Evolutionary conservation across 2,113 vertebrate species (phyloP), one percentile per base, ranked within the genome.

Genomic region (Thomomys bottae): DNA sequence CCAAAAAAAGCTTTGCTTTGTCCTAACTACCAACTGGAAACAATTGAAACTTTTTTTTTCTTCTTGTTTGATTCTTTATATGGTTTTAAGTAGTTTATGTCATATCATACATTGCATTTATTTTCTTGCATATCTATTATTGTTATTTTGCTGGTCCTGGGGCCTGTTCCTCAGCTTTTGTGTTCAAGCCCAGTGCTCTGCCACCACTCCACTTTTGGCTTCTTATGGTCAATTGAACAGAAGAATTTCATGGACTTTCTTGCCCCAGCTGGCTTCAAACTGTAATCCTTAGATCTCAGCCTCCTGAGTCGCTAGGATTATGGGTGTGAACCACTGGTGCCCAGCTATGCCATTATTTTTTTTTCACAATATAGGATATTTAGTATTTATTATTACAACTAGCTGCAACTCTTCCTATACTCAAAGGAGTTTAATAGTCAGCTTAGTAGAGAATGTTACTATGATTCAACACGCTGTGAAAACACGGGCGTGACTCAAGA

Each of bases 361-460:
- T 87, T 88, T 85, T 40, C 64, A 88, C 59, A 38, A 73, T 61
- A 76, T 86, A 93, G 40, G 76, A 93, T 91, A 79, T 93, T 82
- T 68, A 36, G 73, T 82, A 32, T 91, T 85, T 75, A 91, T 85
- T 75, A 91, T 82, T 73, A 85, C 70, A 85, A 88, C 49, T 78
- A 94, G 77, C 82, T 88, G 88, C 75, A 82, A n/a, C 30, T 90
- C 32, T 75, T 84, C 66, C 77, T 88, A 42, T 40, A 66, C 86
- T 92, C 71, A 92, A 66, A 95, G 83, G 87, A 94, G 17, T 76
- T 89, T 88, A 84, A 57, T 73, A 70, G 84, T 87, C 70, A 87
- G 8, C 36, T 40, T 54, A 67, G 57, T 28, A 42, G 84, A 38
- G n/a, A 72, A 67, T 45, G 15, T 57, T 81, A 21, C 54, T 78